A percentile compares a stretch with the other conserved stretches of the same genome.
Evolutionary conservation across 2,113 vertebrate genomes (phyloP).

Genomic region (Geothlypis trichas): DNA sequence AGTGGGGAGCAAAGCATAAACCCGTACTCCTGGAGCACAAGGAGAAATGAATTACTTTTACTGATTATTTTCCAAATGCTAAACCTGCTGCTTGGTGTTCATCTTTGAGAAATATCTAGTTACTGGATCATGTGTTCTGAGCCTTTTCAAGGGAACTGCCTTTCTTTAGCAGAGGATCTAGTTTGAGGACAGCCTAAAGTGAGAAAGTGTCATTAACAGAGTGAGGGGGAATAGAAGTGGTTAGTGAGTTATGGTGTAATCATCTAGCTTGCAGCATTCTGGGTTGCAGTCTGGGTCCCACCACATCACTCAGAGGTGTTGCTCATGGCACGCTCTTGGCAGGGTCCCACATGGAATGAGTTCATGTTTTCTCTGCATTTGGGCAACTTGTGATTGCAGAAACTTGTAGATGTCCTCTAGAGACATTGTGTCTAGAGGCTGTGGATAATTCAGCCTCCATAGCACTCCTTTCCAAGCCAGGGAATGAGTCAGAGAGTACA

Average conservation of each 20-base stretch:
- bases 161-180: not conserved
- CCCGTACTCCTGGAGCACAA: not conserved
- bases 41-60: not conserved
- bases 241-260: not conserved
- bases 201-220: not conserved
- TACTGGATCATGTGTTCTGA: not conserved
- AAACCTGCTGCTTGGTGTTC: not conserved
- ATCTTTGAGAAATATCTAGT: not conserved
- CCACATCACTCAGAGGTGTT: not conserved
- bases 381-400: not conserved
- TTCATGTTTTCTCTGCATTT: not conserved
- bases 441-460: not conserved
- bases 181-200: not conserved
- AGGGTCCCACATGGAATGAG: not conserved
- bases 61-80: not conserved
- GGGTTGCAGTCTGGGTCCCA: not conserved
- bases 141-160: not conserved
- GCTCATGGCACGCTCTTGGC: fast-evolving
- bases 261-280: not conserved
- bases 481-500: not conserved
- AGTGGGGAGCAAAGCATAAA: not conserved
- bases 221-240: not conserved
- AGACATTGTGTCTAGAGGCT: not conserved
- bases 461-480: not conserved
- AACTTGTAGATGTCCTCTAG: not conserved